Evolutionary conservation across 2,888 invertebrate species (phyloP), one percentile per base, ranked within the genome.

Genomic region (Lochmaea capreae): DNA sequence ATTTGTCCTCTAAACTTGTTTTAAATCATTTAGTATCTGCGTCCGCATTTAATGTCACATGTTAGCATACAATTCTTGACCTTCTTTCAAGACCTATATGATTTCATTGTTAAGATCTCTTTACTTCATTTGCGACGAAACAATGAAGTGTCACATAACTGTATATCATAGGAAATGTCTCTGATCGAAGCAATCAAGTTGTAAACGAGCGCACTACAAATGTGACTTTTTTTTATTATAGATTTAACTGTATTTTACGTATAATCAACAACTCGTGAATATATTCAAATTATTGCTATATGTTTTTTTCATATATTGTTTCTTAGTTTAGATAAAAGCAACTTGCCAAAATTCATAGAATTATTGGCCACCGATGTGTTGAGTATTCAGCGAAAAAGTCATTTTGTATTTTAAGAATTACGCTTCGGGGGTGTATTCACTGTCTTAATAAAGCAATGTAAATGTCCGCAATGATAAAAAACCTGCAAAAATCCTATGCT

Each of bases 121-220:
- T 61, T 62, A 59, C 66, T 67, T 71, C 66, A 52, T 66, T 67
- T 66, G n/a, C 66, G 5, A 39, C 26, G 63, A 70, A 62, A 73
- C 73, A 73, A 70, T 70, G 66, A 72, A 75, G 72, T 72, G 75
- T 72, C 75, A 75, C 75, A 75, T 75, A 75, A 75, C 75, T 72
- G 75, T 75, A 33, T 10, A 54, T 54, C 58, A 49, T 22, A 62
- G 62, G 69, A 70, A 63, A 52, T 71, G 65, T 71, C 74, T 49
- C 52, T 61, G 62, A 65, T 43, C 52, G 58, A 42, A 65, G 59
- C 59, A 68, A 67, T 65, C 65, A 57, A 68, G 43, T 49, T 65
- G 46, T 46, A 49, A 8, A 22, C 22, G 22, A 22, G 22, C 22
- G 22, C 22, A 22, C 22, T 22, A 22, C 22, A 22, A 5, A 5